Evolutionary conservation across 2,888 invertebrate species (phyloP).

Genomic region (Perizoma affinitatum): DNA sequence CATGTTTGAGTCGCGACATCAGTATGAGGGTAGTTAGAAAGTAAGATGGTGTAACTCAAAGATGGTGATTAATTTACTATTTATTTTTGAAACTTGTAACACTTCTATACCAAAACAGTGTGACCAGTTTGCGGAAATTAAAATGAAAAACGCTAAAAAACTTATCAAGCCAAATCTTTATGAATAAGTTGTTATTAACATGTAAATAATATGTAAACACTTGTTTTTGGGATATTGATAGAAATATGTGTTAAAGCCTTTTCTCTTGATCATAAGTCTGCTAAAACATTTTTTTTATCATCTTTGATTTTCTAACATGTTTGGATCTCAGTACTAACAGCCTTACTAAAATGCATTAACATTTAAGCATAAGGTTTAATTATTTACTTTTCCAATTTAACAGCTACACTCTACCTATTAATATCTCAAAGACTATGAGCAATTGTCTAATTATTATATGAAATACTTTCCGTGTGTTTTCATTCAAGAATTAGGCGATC

Average conservation of each 20-base stretch:
- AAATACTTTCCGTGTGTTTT: not conserved
- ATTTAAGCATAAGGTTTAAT: too few relatives aligned
- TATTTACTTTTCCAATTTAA: not conserved
- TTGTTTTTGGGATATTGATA: slow-evolving; percentile 24
- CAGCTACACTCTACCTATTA: not conserved
- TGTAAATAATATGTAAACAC: slow-evolving; percentile 37
- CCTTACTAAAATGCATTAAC: too few relatives aligned
- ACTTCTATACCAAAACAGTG: slow-evolving; percentile 70
- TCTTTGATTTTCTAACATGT: not conserved
- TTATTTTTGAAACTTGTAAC: slow-evolving; percentile 41
- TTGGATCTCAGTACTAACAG: too few relatives aligned
- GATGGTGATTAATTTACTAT: slow-evolving; percentile 8
- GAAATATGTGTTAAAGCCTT: too few relatives aligned
- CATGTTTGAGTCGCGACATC: slow-evolving; percentile 9
- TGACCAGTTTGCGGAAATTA: slow-evolving; percentile 62
- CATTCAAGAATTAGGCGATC: not conserved
- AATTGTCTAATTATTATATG: slow-evolving; percentile 1
- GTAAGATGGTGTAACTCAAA: slow-evolving; percentile 25
- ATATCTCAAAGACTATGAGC: not conserved
- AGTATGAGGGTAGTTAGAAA: not conserved
- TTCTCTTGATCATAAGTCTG: too few relatives aligned
- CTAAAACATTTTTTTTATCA: too few relatives aligned
- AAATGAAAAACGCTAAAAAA: slow-evolving; percentile 22
- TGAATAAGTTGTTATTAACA: slow-evolving; percentile 24
- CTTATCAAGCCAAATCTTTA: slow-evolving; percentile 59